These are phyloP conservation scores for Alethe diademata DNA, from an alignment of 2,113 vertebrate genomes.

Conservation along the genomic window DNA sequence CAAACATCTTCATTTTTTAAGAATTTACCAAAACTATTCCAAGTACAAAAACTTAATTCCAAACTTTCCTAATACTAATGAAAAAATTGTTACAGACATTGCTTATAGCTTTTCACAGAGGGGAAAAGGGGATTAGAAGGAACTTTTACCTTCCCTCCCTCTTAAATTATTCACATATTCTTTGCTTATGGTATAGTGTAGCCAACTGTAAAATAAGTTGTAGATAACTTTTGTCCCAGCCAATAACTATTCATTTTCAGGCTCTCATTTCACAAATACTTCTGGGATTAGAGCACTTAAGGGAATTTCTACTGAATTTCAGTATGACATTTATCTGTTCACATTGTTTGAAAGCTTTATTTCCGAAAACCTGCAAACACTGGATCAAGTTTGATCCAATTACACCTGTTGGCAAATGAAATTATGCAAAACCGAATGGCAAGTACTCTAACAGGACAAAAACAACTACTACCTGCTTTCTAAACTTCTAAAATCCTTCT, in stretches of 20 bases:
- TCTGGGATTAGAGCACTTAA: not conserved
- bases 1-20: not conserved
- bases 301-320: not conserved
- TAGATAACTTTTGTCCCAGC: not conserved
- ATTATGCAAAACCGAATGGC: not conserved
- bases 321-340: not conserved
- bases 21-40: not conserved
- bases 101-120: not conserved
- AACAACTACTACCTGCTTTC: not conserved
- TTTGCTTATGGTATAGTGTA: not conserved
- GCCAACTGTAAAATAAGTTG: not conserved
- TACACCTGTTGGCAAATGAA: not conserved
- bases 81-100: not conserved
- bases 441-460: not conserved
- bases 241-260: not conserved
- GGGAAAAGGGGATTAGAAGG: not conserved
- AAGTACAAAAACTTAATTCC: not conserved
- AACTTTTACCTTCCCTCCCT: not conserved
- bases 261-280: not conserved
- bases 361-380: not conserved
- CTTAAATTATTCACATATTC: not conserved
- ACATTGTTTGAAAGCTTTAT: not conserved
- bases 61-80: not conserved
- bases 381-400: not conserved
- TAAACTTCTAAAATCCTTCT: not conserved